Evolutionary conservation across 2,888 invertebrate genomes (phyloP).

Genomic region (Andrena minutula): DNA sequence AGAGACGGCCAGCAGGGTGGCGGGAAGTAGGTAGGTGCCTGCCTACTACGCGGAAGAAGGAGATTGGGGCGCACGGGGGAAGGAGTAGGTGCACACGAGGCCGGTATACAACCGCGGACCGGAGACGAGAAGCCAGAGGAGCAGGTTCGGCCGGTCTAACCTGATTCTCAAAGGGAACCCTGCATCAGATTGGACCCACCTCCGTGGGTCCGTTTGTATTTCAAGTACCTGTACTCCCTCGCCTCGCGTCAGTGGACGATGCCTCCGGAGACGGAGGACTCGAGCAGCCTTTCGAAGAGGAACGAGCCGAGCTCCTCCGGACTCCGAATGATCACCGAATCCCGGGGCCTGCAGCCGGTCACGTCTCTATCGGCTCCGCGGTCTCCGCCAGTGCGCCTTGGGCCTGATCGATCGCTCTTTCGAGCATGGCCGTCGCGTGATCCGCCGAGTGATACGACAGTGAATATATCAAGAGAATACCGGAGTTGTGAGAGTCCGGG

Average conservation of each 20-base stretch:
- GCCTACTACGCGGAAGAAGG: conserved; percentile 80
- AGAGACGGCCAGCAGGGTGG: conserved; percentile 61
- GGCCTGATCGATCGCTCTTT: conserved; percentile 2
- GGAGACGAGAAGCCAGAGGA: conserved; percentile 79
- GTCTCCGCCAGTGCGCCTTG: conserved; percentile 10
- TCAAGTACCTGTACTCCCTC: conserved; percentile 84
- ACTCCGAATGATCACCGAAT: conserved; percentile 2
- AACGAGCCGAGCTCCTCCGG: conserved; percentile 51
- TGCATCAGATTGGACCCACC: conserved; percentile 84
- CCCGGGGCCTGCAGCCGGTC: background rate
- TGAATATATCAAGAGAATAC: conserved; percentile 14
- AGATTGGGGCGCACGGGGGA: conserved; percentile 76
- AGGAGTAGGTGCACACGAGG: conserved; percentile 73
- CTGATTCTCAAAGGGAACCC: conserved; percentile 84
- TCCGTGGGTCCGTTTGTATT: conserved; percentile 83
- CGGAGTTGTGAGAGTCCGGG: background rate
- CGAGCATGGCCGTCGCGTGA: background rate
- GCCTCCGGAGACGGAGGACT: conserved; percentile 75
- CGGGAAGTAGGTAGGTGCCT: conserved; percentile 74
- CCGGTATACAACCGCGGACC: conserved; percentile 76
- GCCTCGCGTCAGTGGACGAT: conserved; percentile 77
- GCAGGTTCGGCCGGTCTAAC: conserved; percentile 85
- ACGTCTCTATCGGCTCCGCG: background rate
- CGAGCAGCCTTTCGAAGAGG: conserved; percentile 62
- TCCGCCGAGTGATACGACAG: background rate